These are phyloP conservation scores for Callithrix jacchus DNA, from an alignment of 2,113 vertebrate species.

Conservation along the genomic window DNA sequence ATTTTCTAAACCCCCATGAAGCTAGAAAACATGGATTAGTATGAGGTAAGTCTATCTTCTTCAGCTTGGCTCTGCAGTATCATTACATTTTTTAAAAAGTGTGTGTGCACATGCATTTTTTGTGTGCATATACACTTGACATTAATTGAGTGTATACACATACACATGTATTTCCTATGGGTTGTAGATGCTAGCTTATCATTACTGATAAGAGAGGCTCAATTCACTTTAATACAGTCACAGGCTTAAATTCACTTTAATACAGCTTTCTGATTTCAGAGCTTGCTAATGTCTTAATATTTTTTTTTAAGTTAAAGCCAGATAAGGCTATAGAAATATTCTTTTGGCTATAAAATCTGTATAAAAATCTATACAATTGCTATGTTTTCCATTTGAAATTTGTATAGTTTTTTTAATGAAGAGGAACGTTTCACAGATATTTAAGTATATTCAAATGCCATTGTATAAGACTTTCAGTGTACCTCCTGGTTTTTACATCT, in stretches of 20 bases:
- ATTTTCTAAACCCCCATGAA: constrained; percentile 62
- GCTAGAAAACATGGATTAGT: constrained; percentile 55
- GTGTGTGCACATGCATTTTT: not conserved
- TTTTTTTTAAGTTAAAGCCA: not conserved
- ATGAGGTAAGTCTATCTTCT: constrained; percentile 51
- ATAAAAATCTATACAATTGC: not conserved
- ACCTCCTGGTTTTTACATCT: not conserved
- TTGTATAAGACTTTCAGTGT: not conserved
- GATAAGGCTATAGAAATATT: not conserved
- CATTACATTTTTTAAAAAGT: not conserved
- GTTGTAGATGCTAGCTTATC: not conserved
- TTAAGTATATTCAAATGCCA: not conserved
- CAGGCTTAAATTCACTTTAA: constrained; percentile 25
- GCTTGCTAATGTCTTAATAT: not conserved
- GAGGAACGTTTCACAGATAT: not conserved
- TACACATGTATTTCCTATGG: not conserved
- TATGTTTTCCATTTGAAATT: not conserved
- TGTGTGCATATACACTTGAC: not conserved
- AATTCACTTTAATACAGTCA: constrained; percentile 23
- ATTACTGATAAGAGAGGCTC: not conserved
- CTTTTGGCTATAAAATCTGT: not conserved
- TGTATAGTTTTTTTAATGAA: not conserved
- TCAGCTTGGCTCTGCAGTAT: constrained; percentile 47
- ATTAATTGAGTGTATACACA: not conserved
- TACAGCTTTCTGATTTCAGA: constrained; percentile 44